phyloP scores from a whole-genome alignment of 2,797 vertebrate genomes.

The Tangara arthus region DNA sequence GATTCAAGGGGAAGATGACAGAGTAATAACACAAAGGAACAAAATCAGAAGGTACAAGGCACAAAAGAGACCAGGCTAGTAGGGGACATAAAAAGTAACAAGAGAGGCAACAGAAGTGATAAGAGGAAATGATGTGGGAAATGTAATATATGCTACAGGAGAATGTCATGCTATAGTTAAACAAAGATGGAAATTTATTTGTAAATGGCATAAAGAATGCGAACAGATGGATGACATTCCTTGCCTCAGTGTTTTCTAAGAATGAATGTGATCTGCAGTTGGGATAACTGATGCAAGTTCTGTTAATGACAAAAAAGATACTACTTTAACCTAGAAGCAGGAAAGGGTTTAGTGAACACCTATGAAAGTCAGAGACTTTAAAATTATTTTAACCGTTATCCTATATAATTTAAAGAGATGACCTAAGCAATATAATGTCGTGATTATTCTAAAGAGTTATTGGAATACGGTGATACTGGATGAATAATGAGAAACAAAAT shows the following conservation, averaged over 20 bases:
- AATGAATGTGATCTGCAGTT: background rate
- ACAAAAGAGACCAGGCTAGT: background rate
- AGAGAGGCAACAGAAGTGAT: background rate
- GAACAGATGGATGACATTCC: background rate
- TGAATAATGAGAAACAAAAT: background rate
- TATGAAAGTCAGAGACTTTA: background rate
- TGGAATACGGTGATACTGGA: background rate
- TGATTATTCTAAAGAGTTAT: background rate
- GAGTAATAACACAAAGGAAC: background rate
- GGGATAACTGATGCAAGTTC: background rate
- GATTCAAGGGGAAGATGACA: background rate
- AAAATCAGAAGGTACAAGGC: background rate
- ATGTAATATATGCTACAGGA: background rate
- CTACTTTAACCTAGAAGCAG: background rate
- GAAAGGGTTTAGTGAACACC: background rate
- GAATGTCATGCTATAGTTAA: background rate
- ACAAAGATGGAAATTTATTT: background rate
- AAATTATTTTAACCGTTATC: background rate
- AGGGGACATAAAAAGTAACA: background rate
- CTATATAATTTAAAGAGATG: background rate
- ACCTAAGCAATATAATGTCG: background rate
- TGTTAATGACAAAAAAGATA: background rate
- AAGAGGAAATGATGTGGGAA: background rate
- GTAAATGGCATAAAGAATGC: background rate
- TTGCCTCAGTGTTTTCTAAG: background rate